Conservation (phyloP, 2,797 vertebrate genomes). For the Sebastes wilsoni region DNA sequence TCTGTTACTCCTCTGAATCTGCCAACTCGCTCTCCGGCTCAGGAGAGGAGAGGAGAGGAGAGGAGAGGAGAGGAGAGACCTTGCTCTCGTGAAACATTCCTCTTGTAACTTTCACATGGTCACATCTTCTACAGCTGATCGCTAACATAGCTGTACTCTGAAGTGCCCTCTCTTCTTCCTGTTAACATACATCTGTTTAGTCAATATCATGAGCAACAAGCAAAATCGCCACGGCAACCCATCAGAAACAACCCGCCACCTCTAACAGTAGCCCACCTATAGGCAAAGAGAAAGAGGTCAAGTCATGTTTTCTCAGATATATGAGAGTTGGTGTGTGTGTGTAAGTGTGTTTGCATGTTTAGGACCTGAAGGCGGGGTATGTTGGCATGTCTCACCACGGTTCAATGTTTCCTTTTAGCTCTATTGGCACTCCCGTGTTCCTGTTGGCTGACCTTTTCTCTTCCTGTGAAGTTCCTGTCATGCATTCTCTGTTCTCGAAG, state of each 20-base stretch:
- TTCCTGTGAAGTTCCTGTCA: constrained; percentile 70
- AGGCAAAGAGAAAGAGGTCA: constrained; percentile 41
- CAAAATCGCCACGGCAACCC: constrained; percentile 65
- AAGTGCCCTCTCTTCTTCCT: constrained; percentile 35
- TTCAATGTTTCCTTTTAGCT: constrained; percentile 73
- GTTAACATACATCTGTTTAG: constrained; percentile 67
- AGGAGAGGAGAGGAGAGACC: not conserved
- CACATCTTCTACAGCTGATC: constrained; percentile 16
- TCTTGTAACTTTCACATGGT: constrained; percentile 33
- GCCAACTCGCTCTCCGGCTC: constrained; percentile 12
- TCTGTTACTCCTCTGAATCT: constrained; percentile 25
- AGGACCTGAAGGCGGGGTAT: constrained; percentile 46
- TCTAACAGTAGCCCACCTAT: constrained; percentile 28
- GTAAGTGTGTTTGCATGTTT: constrained; percentile 32
- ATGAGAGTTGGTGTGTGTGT: constrained; percentile 45
- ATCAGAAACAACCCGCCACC: constrained; percentile 30
- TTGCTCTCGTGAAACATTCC: not conserved
- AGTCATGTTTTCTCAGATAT: constrained; percentile 49
- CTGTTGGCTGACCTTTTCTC: constrained; percentile 74
- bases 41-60: not conserved
- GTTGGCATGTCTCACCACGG: constrained; percentile 75
- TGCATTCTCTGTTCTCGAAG: constrained; percentile 51
- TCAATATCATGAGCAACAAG: constrained; percentile 58
- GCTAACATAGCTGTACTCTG: constrained; percentile 8
- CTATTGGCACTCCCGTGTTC: constrained; percentile 60